These are phyloP conservation scores for Drosophila persimilis DNA, from an alignment of 1,140 invertebrate species.

Conservation along the genomic window DNA sequence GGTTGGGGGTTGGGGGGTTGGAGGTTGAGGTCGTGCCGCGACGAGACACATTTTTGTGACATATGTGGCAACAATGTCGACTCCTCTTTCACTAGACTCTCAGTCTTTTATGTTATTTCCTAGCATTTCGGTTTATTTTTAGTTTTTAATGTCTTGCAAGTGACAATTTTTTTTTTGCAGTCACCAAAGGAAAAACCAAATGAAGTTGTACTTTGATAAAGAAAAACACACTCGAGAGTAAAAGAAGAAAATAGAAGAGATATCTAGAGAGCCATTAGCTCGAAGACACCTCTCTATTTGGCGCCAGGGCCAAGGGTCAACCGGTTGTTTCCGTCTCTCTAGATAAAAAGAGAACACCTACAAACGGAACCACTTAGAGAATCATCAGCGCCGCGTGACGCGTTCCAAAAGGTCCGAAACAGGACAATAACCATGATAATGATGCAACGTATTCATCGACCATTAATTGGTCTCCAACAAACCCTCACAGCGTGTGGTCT, in stretches of 20 bases:
- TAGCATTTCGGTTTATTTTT: constrained; percentile 68
- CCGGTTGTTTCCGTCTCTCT: constrained; percentile 1
- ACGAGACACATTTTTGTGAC: constrained; percentile 59
- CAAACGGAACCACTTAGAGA: constrained; percentile 59
- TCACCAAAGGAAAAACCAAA: constrained; percentile 41
- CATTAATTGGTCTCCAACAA: constrained; percentile 60
- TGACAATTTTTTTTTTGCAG: constrained; percentile 67
- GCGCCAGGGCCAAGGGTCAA: constrained; percentile 64
- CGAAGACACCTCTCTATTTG: constrained; percentile 50
- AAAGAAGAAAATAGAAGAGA: not conserved
- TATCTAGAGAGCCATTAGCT: constrained; percentile 56
- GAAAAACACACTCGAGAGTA: not conserved
- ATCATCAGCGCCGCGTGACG: constrained; percentile 39
- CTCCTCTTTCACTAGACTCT: not conserved
- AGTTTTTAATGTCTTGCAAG: constrained; percentile 41
- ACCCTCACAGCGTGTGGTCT: constrained; percentile 56
- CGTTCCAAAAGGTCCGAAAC: constrained; percentile 29
- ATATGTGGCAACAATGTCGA: constrained; percentile 67
- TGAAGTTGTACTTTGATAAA: constrained; percentile 59
- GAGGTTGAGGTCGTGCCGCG: constrained; percentile 18
- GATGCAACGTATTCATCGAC: constrained; percentile 70
- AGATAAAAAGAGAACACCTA: constrained; percentile 56
- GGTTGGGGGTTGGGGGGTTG: not conserved
- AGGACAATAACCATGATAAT: constrained; percentile 77
- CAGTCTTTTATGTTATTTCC: constrained; percentile 58